Evolutionary conservation across 2,888 invertebrate species (phyloP).

Genomic region (Xestia xanthographa): DNA sequence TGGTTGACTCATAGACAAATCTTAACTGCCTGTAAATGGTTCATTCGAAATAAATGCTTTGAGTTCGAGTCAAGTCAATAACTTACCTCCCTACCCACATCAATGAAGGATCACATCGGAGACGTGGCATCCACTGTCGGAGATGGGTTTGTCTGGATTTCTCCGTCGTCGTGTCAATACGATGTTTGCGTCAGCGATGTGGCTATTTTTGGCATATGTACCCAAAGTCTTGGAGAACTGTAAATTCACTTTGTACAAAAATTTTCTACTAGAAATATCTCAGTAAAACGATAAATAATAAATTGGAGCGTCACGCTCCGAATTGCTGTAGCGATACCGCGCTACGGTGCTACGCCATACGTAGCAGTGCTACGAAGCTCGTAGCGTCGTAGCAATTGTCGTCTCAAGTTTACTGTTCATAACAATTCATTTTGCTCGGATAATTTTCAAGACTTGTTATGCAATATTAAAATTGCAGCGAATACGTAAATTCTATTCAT

Average conservation of each 20-base stretch:
- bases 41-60: not conserved
- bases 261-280: too few species aligned
- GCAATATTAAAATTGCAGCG: conserved; percentile 36
- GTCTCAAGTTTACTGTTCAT: conserved; percentile 25
- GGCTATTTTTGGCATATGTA: not conserved
- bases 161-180: not conserved
- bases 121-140: not conserved
- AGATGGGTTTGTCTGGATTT: not conserved
- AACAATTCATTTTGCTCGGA: conserved; percentile 18
- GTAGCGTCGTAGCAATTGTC: conserved; percentile 37
- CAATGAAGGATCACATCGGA: not conserved
- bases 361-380: conserved; percentile 42
- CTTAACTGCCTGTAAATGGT: not conserved
- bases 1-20: not conserved
- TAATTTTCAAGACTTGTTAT: conserved; percentile 33
- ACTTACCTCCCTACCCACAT: not conserved
- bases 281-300: not conserved
- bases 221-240: not conserved
- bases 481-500: conserved; percentile 28
- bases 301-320: not conserved
- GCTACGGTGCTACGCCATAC: conserved; percentile 11
- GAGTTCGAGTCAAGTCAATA: not conserved
- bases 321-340: not conserved
- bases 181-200: not conserved
- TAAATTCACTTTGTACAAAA: not conserved